Evolutionary conservation across 2,888 invertebrate genomes (phyloP).

Genomic region (Dyspetes luteomarginatus): DNA sequence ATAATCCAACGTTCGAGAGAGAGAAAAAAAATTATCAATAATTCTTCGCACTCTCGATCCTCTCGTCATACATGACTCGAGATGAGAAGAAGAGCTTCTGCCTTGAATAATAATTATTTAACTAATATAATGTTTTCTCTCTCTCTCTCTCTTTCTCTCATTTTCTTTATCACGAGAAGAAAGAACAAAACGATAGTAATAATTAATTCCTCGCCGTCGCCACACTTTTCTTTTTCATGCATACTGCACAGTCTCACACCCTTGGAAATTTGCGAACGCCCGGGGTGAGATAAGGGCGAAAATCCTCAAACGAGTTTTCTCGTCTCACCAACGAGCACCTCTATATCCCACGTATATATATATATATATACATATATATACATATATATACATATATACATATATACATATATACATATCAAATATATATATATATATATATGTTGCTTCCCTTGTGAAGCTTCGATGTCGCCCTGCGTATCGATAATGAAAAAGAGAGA

Average conservation of each 20-base stretch:
- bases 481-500: conserved; percentile 58
- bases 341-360: too few species aligned
- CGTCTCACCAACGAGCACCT: background rate
- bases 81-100: background rate
- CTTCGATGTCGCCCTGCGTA: conserved; percentile 43
- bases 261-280: too few species aligned
- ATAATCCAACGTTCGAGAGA: too few species aligned
- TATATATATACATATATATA: too few species aligned
- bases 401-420: too few species aligned
- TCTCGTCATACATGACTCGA: conserved; percentile 22
- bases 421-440: too few species aligned
- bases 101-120: conserved; percentile 48
- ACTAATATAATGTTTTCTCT: conserved; percentile 32
- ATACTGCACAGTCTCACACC: background rate
- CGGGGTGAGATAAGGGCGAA: conserved; percentile 46
- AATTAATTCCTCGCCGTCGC: conserved; percentile 50
- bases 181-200: conserved; percentile 53
- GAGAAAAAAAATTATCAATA: conserved; percentile 41
- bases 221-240: background rate
- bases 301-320: conserved; percentile 64
- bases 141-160: conserved; percentile 25
- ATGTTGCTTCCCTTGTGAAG: background rate
- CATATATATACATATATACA: too few species aligned
- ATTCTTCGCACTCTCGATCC: conserved; percentile 15
- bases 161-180: conserved; percentile 12